These are phyloP conservation scores for Phoeniculus purpureus DNA, from an alignment of 2,797 vertebrate species.

Conservation along the genomic window DNA sequence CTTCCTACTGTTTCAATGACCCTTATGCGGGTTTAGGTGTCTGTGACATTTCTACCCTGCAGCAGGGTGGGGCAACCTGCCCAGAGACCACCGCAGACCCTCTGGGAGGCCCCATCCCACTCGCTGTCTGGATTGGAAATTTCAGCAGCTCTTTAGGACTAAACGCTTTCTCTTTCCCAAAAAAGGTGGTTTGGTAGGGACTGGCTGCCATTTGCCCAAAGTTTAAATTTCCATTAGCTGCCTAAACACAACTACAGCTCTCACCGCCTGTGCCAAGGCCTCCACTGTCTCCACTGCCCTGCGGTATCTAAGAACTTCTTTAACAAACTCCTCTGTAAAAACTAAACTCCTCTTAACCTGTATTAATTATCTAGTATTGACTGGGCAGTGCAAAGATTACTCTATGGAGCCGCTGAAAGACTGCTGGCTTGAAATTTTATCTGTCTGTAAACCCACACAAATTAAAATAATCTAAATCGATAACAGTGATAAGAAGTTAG, in stretches of 20 bases:
- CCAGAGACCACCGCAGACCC: neutral
- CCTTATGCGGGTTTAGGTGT: fast-evolving
- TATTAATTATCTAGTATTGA: neutral
- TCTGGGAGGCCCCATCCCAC: neutral
- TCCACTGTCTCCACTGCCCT: neutral
- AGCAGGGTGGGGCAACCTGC: neutral
- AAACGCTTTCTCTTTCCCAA: neutral
- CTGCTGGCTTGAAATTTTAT: neutral
- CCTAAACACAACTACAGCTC: neutral
- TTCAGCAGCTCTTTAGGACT: neutral
- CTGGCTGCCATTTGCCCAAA: neutral
- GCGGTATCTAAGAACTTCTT: neutral
- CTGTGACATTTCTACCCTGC: neutral
- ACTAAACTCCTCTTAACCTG: neutral
- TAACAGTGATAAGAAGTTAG: neutral
- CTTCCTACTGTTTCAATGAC: fast-evolving
- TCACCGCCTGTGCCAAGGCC: neutral
- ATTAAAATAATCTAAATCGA: neutral
- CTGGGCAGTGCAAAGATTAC: neutral
- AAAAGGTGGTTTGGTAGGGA: neutral
- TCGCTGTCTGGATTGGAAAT: neutral
- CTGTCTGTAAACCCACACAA: neutral
- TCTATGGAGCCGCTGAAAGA: neutral
- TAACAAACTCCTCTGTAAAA: neutral
- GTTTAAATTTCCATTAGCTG: fast-evolving